Conservation (phyloP, 1,140 invertebrate species). For the Macrocentrus cingulum region DNA sequence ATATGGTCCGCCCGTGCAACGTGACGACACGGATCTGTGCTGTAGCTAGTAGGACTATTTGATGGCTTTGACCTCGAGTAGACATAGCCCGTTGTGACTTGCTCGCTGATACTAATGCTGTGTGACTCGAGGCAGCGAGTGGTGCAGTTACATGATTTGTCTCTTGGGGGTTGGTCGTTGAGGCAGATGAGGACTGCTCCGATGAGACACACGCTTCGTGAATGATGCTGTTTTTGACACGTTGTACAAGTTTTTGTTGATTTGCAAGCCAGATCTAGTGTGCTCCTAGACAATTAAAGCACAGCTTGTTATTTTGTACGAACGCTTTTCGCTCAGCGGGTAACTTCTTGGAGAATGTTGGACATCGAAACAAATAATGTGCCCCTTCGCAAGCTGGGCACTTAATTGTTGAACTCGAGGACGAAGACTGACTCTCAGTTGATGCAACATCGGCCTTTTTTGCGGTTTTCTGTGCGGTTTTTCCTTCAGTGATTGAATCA, state of each 20-base stretch:
- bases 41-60: conserved; percentile 7
- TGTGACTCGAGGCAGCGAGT: neutral
- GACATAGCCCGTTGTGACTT: neutral
- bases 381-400: neutral
- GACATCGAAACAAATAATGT: neutral
- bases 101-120: neutral
- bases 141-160: neutral
- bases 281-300: conserved; percentile 15
- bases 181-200: neutral
- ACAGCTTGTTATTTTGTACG: neutral
- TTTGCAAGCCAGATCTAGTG: neutral
- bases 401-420: too few relatives aligned
- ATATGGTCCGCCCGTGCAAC: too few relatives aligned
- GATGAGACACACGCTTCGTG: too few relatives aligned
- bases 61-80: neutral
- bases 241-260: neutral
- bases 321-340: neutral
- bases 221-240: conserved; percentile 1
- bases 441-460: too few relatives aligned
- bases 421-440: too few relatives aligned
- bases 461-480: too few relatives aligned
- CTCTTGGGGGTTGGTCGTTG: neutral
- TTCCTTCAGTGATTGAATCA: too few relatives aligned
- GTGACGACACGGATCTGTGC: too few relatives aligned
- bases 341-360: neutral